Conservation (phyloP, 2,113 vertebrate species). For the Pavo muticus region DNA sequence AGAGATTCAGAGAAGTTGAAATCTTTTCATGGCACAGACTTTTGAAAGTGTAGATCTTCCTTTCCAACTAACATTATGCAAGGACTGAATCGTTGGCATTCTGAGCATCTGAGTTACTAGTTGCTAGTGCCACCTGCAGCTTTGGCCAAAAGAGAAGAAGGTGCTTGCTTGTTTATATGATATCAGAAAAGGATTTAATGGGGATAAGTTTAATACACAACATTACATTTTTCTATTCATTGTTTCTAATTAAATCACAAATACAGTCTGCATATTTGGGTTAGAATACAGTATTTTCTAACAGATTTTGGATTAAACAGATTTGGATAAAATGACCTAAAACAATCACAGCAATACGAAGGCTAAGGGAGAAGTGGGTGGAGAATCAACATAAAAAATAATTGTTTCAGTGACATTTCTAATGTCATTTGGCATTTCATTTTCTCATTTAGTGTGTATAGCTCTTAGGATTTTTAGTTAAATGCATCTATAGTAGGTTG, state of each 20-base stretch:
- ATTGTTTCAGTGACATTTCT: neutral
- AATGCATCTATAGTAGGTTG: neutral
- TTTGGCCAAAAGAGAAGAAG: neutral
- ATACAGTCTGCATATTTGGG: neutral
- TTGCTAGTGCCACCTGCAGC: conserved; percentile 24
- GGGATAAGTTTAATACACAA: neutral
- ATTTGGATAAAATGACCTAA: neutral
- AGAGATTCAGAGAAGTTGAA: neutral
- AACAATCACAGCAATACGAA: neutral
- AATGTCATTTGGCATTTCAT: neutral
- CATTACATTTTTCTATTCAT: neutral
- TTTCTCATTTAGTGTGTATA: neutral
- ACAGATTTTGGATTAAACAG: neutral
- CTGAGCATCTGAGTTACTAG: neutral
- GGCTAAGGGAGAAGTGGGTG: neutral
- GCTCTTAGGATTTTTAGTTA: neutral
- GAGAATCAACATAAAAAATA: neutral
- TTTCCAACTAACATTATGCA: neutral
- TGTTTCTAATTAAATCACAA: neutral
- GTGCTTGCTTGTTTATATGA: neutral
- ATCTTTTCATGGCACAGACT: neutral
- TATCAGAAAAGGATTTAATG: neutral
- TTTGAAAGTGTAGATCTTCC: neutral
- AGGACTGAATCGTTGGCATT: neutral
- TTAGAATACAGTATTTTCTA: neutral